Percentiles rank a stretch among this genome's conserved stretches.
Evolutionary conservation across 2,113 vertebrate species (phyloP).

Genomic region (Eptesicus fuscus): DNA sequence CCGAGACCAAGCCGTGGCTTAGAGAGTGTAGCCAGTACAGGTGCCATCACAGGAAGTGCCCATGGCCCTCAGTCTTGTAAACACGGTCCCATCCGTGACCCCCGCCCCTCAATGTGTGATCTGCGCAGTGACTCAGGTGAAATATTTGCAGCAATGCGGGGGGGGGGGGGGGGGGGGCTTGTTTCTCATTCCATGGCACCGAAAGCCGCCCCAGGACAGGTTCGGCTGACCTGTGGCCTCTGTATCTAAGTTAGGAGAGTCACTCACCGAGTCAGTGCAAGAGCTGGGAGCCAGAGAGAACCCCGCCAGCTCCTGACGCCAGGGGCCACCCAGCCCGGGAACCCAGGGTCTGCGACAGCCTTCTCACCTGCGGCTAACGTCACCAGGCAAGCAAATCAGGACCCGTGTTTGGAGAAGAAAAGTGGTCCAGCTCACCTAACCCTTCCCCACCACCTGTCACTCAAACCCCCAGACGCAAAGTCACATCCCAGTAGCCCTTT

Average conservation of each 20-base stretch:
- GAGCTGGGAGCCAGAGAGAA: neutral
- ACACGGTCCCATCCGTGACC: neutral
- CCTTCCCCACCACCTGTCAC: neutral
- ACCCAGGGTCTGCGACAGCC: too few species aligned
- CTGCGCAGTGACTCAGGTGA: accelerated
- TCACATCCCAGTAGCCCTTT: neutral
- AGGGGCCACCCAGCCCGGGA: accelerated
- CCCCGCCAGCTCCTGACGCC: accelerated
- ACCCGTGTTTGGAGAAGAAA: neutral
- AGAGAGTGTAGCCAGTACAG: accelerated
- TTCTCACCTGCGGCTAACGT: neutral
- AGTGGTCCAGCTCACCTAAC: neutral
- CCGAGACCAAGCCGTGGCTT: neutral
- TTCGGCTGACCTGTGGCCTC: neutral
- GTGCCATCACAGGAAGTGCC: neutral
- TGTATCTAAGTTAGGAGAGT: neutral
- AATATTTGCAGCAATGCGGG: neutral
- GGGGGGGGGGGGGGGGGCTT: too few species aligned
- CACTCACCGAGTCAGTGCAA: neutral
- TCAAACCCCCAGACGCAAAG: neutral
- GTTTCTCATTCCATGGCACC: neutral
- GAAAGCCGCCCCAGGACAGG: neutral
- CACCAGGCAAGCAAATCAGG: neutral
- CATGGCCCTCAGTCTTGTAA: neutral
- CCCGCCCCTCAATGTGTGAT: accelerated